Percentiles rank a stretch among this genome's conserved stretches.
These are phyloP conservation scores for Bufotes viridis DNA, from an alignment of 2,797 vertebrate genomes.

Conservation along the genomic window DNA sequence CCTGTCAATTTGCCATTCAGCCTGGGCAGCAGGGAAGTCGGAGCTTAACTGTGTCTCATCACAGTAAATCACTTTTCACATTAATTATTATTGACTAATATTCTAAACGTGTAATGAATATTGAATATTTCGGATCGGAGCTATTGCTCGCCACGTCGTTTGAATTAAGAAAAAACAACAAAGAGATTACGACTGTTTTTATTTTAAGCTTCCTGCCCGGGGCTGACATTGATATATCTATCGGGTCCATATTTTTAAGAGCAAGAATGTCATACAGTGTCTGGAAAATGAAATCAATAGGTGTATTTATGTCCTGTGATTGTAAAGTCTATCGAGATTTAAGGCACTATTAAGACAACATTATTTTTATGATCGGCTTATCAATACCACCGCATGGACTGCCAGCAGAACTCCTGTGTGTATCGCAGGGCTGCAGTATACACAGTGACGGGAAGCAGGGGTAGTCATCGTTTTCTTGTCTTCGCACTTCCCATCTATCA, in stretches of 20 bases:
- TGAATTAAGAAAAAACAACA: conserved; percentile 17
- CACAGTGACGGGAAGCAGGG: background rate
- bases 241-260: conserved; percentile 55
- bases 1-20: background rate
- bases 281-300: conserved; percentile 61
- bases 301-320: conserved; percentile 60
- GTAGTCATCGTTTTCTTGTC: background rate
- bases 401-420: background rate
- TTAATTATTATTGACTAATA: conserved; percentile 52
- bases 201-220: conserved; percentile 11
- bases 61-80: conserved; percentile 44
- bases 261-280: conserved; percentile 47
- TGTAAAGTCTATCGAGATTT: conserved; percentile 62
- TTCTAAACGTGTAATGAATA: conserved; percentile 48
- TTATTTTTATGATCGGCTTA: conserved; percentile 60
- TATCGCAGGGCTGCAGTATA: background rate
- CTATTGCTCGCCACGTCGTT: conserved; percentile 11
- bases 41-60: conserved; percentile 13
- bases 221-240: conserved; percentile 55
- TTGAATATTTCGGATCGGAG: conserved; percentile 29
- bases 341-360: conserved; percentile 61
- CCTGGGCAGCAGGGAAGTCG: background rate
- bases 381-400: conserved; percentile 28
- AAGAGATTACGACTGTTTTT: conserved; percentile 14
- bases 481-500: background rate